phyloP scores from a whole-genome alignment of 2,113 vertebrate genomes.

The Heteronetta atricapilla region DNA sequence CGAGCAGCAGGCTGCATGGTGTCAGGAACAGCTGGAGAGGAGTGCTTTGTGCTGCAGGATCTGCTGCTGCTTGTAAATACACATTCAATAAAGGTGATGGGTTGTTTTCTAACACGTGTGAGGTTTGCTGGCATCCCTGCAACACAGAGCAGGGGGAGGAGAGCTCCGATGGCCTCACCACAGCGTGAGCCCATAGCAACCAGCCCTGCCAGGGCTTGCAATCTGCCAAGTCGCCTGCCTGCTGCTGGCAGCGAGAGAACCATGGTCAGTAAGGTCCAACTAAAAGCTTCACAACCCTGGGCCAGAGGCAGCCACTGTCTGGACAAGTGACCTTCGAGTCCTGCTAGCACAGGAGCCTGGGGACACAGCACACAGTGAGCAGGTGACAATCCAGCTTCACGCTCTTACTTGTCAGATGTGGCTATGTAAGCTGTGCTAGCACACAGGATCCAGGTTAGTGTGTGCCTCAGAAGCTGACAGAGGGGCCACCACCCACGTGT shows the following conservation, averaged over 20 bases:
- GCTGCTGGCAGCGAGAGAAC: background rate
- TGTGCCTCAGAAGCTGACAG: background rate
- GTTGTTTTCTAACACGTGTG: background rate
- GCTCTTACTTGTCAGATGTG: rapidly evolving
- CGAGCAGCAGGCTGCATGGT: background rate
- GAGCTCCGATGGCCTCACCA: background rate
- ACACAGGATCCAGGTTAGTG: background rate
- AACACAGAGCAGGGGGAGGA: background rate
- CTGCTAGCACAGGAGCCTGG: background rate
- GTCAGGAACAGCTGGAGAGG: background rate
- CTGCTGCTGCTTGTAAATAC: conserved; percentile 20
- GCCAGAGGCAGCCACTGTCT: background rate
- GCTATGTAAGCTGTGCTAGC: too few relatives aligned
- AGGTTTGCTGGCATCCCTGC: background rate
- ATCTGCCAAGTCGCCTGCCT: background rate
- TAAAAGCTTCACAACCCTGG: background rate
- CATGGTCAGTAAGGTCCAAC: background rate
- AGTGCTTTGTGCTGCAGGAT: background rate
- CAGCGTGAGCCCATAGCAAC: background rate
- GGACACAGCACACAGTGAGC: too few relatives aligned
- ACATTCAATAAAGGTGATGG: conserved; percentile 11
- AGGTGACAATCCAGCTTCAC: background rate
- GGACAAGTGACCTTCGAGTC: background rate
- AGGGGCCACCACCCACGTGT: background rate
- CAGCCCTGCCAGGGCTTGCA: background rate